These are phyloP conservation scores for Latheticus oryzae DNA, from an alignment of 2,888 invertebrate genomes.

Conservation along the genomic window DNA sequence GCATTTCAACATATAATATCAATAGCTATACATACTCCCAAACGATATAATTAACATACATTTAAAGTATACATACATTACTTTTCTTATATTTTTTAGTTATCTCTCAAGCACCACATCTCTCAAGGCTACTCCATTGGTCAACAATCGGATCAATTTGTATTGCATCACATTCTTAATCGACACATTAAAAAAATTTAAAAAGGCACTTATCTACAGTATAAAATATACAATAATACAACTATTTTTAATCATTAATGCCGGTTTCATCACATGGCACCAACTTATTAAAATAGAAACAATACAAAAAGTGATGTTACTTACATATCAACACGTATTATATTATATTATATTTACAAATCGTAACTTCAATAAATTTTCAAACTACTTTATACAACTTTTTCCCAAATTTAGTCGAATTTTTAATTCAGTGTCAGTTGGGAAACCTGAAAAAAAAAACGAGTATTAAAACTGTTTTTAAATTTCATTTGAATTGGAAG, in stretches of 20 bases:
- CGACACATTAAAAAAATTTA: conserved; percentile 50
- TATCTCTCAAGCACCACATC: conserved; percentile 45
- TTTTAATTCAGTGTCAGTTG: background rate
- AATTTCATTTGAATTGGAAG: no score
- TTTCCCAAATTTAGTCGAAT: conserved; percentile 10
- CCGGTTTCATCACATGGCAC: conserved; percentile 61
- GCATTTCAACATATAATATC: conserved; percentile 43
- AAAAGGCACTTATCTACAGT: conserved; percentile 60
- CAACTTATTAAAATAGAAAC: conserved; percentile 51
- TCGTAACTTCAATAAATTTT: conserved; percentile 26
- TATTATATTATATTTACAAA: conserved; percentile 37
- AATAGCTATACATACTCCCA: conserved; percentile 37
- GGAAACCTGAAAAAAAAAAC: conserved; percentile 16
- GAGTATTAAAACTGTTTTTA: no score
- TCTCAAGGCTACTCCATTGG: conserved; percentile 45
- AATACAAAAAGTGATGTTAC: conserved; percentile 50
- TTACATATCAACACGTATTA: conserved; percentile 41
- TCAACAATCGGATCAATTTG: conserved; percentile 41
- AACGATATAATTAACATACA: conserved; percentile 36
- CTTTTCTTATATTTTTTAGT: conserved; percentile 27
- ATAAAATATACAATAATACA: conserved; percentile 54
- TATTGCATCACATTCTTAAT: conserved; percentile 41
- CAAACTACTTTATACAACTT: conserved; percentile 33
- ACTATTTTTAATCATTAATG: conserved; percentile 53
- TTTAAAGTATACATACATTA: conserved; percentile 42